Percentiles rank a stretch among this genome's conserved stretches.
Evolutionary conservation across 2,113 vertebrate species (phyloP).

Genomic region (Leptosomus discolor): DNA sequence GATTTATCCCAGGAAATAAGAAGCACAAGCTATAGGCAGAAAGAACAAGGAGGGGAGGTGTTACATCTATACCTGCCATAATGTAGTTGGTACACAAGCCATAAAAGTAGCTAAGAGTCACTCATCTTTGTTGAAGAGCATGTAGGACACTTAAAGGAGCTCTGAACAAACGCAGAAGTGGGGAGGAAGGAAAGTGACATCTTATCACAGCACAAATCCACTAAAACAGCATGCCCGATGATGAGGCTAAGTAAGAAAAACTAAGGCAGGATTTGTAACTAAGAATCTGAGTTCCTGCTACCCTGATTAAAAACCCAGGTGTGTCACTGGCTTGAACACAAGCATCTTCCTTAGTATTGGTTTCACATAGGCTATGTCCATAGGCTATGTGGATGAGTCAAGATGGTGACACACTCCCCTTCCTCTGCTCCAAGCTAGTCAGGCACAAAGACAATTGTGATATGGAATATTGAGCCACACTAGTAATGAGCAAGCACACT

Average conservation of each 20-base stretch:
- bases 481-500: not conserved
- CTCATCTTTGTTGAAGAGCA: not conserved
- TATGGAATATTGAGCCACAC: not conserved
- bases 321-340: not conserved
- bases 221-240: not conserved
- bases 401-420: not conserved
- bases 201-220: not conserved
- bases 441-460: not conserved
- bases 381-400: not conserved
- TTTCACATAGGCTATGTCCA: not conserved
- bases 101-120: not conserved
- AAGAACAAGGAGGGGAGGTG: not conserved
- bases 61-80: not conserved
- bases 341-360: not conserved
- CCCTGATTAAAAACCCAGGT: not conserved
- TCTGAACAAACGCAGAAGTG: not conserved
- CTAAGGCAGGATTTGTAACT: not conserved
- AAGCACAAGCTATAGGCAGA: not conserved
- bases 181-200: not conserved
- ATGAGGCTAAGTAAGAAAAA: not conserved
- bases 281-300: not conserved
- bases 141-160: not conserved
- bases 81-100: not conserved
- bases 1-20: not conserved
- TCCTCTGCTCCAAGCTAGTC: not conserved